Percentiles rank a stretch among this genome's conserved stretches.
Conservation (phyloP, 2,113 vertebrate species). For the Corydoras maculifer region DNA sequence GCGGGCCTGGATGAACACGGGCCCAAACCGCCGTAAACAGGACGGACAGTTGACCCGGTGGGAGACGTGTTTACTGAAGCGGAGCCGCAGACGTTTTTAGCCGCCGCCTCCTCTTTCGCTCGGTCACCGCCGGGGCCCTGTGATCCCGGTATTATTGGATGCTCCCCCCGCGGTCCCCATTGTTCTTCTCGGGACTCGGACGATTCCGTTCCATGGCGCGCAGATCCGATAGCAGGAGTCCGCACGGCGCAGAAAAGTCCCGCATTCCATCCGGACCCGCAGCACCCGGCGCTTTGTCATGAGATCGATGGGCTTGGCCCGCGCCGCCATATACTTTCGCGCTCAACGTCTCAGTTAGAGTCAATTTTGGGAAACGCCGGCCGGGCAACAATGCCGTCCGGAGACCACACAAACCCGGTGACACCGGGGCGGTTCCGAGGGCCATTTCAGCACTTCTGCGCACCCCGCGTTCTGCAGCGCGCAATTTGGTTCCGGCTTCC, state of each 20-base stretch:
- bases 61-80: slow-evolving; percentile 62
- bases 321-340: slow-evolving; percentile 33
- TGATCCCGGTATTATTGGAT: slow-evolving; percentile 57
- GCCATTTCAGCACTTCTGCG: slow-evolving; percentile 21
- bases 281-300: slow-evolving; percentile 52
- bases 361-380: neutral
- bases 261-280: slow-evolving; percentile 57
- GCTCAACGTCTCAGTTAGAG: slow-evolving; percentile 7
- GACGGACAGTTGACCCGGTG: slow-evolving; percentile 65
- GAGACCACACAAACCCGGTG: slow-evolving; percentile 22
- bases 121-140: slow-evolving; percentile 57
- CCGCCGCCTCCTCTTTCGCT: slow-evolving; percentile 50
- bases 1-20: slow-evolving; percentile 51
- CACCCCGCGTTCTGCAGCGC: slow-evolving; percentile 21
- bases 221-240: slow-evolving; percentile 55
- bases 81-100: slow-evolving; percentile 66
- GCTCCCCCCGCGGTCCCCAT: slow-evolving; percentile 49
- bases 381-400: neutral
- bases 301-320: slow-evolving; percentile 58
- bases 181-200: slow-evolving; percentile 52
- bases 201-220: slow-evolving; percentile 6
- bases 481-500: slow-evolving; percentile 5
- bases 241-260: slow-evolving; percentile 46
- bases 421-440: slow-evolving; percentile 3
- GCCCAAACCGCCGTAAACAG: slow-evolving; percentile 67